These are phyloP conservation scores for Campylomormyrus tamandua DNA, from an alignment of 2,113 vertebrate genomes.

Conservation along the genomic window DNA sequence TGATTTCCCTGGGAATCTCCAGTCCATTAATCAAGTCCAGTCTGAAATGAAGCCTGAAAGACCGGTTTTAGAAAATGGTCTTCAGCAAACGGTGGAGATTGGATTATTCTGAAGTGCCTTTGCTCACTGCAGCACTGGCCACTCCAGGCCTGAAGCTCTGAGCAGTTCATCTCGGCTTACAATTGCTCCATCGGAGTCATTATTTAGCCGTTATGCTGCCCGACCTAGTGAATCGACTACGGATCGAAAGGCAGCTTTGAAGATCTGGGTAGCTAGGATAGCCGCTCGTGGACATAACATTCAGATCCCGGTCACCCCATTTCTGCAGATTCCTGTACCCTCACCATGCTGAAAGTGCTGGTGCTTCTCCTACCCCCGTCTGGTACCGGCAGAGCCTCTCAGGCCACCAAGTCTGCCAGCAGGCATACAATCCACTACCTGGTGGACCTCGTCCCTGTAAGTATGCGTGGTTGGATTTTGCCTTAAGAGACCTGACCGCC, in stretches of 20 bases:
- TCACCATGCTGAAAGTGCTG: conserved; percentile 28
- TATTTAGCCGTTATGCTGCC: not conserved
- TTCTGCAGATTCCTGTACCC: conserved; percentile 22
- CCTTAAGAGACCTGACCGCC: not conserved
- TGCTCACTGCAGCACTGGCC: not conserved
- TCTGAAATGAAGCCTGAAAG: not conserved
- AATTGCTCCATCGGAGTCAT: not conserved
- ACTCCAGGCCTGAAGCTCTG: not conserved
- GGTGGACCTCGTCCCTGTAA: conserved; percentile 24
- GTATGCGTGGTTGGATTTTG: not conserved
- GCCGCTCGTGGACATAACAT: not conserved
- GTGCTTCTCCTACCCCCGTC: conserved; percentile 21
- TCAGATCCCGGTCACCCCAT: no score
- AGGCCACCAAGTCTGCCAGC: conserved; percentile 3
- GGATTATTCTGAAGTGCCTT: not conserved
- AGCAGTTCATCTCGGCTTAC: not conserved
- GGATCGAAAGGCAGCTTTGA: not conserved
- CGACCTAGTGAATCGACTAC: not conserved
- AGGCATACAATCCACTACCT: conserved; percentile 23
- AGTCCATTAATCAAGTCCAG: not conserved
- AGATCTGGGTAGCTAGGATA: not conserved
- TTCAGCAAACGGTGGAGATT: not conserved
- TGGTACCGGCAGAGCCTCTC: conserved; percentile 13
- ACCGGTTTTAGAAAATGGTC: not conserved
- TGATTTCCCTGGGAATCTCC: not conserved